Percentiles rank a stretch among this genome's conserved stretches.
phyloP scores from a whole-genome alignment of 2,113 vertebrate genomes.

The Trematomus loennbergii region DNA sequence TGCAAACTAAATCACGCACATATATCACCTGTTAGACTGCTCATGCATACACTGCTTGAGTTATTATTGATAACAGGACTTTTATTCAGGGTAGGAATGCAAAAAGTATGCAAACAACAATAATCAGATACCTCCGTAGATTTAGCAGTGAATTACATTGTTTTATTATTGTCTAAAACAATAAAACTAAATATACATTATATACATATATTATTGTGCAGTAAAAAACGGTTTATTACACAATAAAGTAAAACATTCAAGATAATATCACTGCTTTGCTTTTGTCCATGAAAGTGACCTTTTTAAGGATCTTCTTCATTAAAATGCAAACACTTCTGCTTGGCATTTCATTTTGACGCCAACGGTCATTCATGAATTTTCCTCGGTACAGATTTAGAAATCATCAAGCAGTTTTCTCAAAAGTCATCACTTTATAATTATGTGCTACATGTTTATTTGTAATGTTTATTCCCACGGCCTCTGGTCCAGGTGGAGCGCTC shows the following conservation, averaged over 20 bases:
- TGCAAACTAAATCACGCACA: not conserved
- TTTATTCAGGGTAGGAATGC: too few relatives aligned
- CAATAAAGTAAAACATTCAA: not conserved
- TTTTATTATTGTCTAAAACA: too few relatives aligned
- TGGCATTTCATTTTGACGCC: conserved; percentile 22
- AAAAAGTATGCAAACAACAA: not conserved
- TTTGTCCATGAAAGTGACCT: conserved; percentile 16
- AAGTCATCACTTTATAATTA: conserved; percentile 2
- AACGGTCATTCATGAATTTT: not conserved
- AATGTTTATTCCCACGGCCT: not conserved
- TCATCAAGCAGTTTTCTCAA: not conserved
- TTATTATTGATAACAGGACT: not conserved
- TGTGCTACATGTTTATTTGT: not conserved
- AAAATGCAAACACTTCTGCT: conserved; percentile 16
- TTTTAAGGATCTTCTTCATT: conserved; percentile 46
- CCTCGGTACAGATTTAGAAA: conserved; percentile 12
- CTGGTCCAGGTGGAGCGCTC: not conserved
- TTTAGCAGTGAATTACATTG: not conserved
- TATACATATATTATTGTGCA: not conserved
- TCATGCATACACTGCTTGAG: not conserved
- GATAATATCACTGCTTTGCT: not conserved
- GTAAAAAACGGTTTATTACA: not conserved
- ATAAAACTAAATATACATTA: not conserved
- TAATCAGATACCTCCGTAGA: not conserved
- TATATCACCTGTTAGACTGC: too few relatives aligned